Percentiles rank a stretch among this genome's conserved stretches.
Evolutionary conservation across 2,888 invertebrate genomes (phyloP).

Genomic region (Caenorhabditis wallacei): DNA sequence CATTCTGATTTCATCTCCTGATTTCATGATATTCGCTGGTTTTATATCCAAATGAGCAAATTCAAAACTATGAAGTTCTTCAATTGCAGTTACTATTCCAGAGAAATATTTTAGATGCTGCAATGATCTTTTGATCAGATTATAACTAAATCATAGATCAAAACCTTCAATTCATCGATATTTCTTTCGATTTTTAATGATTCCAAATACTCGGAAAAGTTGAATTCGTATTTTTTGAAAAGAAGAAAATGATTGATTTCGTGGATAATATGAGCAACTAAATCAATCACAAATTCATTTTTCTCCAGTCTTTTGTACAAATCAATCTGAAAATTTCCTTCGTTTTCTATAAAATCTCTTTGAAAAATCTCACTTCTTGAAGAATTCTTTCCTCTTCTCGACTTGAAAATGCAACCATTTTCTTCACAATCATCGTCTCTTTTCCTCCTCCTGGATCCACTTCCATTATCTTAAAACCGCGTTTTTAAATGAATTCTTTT

Average conservation of each 20-base stretch:
- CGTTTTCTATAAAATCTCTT: background rate
- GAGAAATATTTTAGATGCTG: conserved; percentile 45
- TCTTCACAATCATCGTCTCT: conserved; percentile 66
- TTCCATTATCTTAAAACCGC: conserved; percentile 33
- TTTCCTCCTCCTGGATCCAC: conserved; percentile 49
- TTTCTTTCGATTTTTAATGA: background rate
- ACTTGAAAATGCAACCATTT: conserved; percentile 57
- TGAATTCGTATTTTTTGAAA: conserved; percentile 46
- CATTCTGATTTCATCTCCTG: conserved; percentile 87
- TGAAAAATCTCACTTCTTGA: conserved; percentile 8
- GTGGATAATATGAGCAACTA: conserved; percentile 43
- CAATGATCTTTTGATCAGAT: background rate
- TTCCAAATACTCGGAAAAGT: conserved; percentile 45
- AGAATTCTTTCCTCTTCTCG: conserved; percentile 40
- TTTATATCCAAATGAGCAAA: conserved; percentile 88
- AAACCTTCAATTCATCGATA: conserved; percentile 15
- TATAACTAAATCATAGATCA: background rate
- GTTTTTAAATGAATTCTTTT: background rate
- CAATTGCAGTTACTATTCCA: conserved; percentile 71
- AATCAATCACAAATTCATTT: conserved; percentile 38
- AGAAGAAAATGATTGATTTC: conserved; percentile 56
- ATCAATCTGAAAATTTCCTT: conserved; percentile 44
- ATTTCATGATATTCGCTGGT: conserved; percentile 90
- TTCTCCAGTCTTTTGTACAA: conserved; percentile 38
- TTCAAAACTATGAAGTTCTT: conserved; percentile 68